Conservation (phyloP, 2,113 vertebrate species). For the Cisticola juncidis region DNA sequence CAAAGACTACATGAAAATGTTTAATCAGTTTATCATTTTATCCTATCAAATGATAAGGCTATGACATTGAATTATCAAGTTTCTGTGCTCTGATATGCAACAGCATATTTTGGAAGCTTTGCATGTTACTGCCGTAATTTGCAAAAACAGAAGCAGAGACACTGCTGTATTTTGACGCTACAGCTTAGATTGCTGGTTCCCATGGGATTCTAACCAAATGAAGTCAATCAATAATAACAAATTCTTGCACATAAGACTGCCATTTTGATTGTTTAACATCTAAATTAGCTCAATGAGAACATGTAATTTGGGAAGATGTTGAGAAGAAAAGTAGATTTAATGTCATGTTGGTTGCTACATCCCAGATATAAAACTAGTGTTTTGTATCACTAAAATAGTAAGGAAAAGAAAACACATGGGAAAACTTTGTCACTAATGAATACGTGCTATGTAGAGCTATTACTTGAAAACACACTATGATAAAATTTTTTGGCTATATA, state of each 20-base stretch:
- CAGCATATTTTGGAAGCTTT: background rate
- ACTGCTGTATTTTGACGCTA: background rate
- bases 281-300: background rate
- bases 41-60: background rate
- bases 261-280: background rate
- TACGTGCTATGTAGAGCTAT: background rate
- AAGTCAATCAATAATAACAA: background rate
- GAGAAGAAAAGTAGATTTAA: background rate
- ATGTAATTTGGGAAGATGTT: background rate
- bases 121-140: background rate
- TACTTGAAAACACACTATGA: background rate
- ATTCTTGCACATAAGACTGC: background rate
- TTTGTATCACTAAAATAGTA: background rate
- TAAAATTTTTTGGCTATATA: background rate
- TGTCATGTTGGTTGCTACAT: background rate
- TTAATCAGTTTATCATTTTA: background rate
- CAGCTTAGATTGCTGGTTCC: background rate
- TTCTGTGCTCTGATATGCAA: background rate
- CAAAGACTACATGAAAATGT: background rate
- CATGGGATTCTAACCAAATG: background rate
- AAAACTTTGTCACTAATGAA: background rate
- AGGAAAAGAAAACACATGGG: fast-evolving
- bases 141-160: background rate
- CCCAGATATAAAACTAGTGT: background rate
- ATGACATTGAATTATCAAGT: background rate